Conservation (phyloP, 2,888 invertebrate genomes). For the Spisula solida region DNA sequence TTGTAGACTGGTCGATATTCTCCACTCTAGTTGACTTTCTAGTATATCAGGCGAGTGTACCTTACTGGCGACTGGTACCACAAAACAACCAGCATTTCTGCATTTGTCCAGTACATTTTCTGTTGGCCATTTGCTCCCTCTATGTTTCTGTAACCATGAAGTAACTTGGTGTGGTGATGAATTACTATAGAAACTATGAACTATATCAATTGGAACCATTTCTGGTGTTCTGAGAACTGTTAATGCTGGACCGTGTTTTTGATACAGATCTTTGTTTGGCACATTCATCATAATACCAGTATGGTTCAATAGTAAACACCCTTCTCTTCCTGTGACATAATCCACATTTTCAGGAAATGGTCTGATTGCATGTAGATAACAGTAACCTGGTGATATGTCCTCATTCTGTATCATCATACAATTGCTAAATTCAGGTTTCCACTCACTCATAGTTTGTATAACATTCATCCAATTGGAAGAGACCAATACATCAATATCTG, state of each 20-base stretch:
- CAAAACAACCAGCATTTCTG: conserved; percentile 5
- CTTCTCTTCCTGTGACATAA: neutral
- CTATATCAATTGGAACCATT: neutral
- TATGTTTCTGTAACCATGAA: too few relatives aligned
- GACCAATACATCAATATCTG: neutral
- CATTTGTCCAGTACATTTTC: neutral
- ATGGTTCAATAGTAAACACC: neutral
- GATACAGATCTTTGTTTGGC: neutral
- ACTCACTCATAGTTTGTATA: too few relatives aligned
- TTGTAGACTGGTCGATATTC: too few relatives aligned
- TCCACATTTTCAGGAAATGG: neutral
- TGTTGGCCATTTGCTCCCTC: too few relatives aligned
- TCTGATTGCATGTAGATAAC: too few relatives aligned
- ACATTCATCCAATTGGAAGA: neutral
- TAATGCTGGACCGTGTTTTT: conserved; percentile 1
- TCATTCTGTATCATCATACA: too few relatives aligned
- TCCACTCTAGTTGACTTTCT: neutral
- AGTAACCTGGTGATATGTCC: too few relatives aligned
- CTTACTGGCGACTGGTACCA: neutral
- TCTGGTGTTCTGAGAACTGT: neutral
- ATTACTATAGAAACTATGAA: neutral
- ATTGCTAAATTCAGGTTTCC: too few relatives aligned
- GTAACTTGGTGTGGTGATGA: too few relatives aligned
- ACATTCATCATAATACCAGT: neutral
- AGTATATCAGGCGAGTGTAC: too few relatives aligned